phyloP scores from a whole-genome alignment of 2,113 vertebrate species.

The Melospiza melodia region DNA sequence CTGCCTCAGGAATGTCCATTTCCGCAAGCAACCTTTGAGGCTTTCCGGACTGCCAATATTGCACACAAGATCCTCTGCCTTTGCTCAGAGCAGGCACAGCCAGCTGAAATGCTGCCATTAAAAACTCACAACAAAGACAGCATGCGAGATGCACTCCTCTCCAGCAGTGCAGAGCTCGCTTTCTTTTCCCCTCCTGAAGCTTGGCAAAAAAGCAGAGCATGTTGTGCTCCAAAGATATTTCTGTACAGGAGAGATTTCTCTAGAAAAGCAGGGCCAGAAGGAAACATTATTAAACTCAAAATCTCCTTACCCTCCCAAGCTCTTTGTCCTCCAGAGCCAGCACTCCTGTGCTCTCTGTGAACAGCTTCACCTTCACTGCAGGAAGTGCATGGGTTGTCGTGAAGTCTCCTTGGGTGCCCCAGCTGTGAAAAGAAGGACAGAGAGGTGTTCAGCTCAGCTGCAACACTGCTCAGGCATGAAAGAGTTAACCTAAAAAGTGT shows the following conservation, averaged over 20 bases:
- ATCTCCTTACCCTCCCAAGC: constrained; percentile 88
- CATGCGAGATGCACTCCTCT: constrained; percentile 12
- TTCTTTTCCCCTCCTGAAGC: background rate
- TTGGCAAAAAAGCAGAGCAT: constrained; percentile 48
- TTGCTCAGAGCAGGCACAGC: constrained; percentile 19
- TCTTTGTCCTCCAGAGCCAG: constrained; percentile 98
- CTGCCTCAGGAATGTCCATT: constrained; percentile 54
- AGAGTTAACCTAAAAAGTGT: constrained; percentile 42
- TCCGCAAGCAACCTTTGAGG: constrained; percentile 42
- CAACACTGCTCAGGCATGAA: background rate
- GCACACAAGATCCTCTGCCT: constrained; percentile 30
- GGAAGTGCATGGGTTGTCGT: constrained; percentile 94
- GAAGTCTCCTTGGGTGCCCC: constrained; percentile 99
- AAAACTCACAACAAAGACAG: constrained; percentile 33
- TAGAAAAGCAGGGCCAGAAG: constrained; percentile 22
- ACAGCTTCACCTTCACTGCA: constrained; percentile 97
- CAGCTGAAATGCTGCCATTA: constrained; percentile 40
- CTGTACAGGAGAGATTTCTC: constrained; percentile 44
- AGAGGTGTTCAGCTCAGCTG: background rate
- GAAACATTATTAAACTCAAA: background rate
- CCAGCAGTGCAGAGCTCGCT: constrained; percentile 9
- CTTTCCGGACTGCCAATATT: constrained; percentile 17
- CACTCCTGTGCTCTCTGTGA: constrained; percentile 96
- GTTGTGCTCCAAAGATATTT: constrained; percentile 31
- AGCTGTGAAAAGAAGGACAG: constrained; percentile 80